A percentile compares a stretch with the other conserved stretches of the same genome.
phyloP scores from a whole-genome alignment of 1,140 invertebrate genomes.

The Battus philenor region DNA sequence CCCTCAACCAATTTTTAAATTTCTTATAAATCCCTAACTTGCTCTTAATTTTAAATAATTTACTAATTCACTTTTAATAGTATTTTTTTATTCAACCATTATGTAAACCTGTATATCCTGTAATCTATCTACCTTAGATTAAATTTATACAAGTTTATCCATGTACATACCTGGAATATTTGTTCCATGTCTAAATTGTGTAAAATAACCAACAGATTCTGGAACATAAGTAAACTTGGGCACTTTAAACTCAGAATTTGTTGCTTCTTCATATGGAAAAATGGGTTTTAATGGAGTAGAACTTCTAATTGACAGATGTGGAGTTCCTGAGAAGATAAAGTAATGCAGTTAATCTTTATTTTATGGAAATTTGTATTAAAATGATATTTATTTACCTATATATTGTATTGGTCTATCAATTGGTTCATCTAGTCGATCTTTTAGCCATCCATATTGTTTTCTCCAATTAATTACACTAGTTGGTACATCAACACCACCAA shows the following conservation, averaged over 20 bases:
- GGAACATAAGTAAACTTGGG: constrained; percentile 78
- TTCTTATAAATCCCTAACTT: no score
- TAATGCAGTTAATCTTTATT: no score
- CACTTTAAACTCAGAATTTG: constrained; percentile 75
- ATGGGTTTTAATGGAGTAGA: constrained; percentile 80
- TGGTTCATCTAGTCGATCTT: constrained; percentile 71
- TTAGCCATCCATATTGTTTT: constrained; percentile 46
- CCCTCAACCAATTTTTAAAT: no score
- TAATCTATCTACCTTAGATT: no score
- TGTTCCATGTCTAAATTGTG: constrained; percentile 78
- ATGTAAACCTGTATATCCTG: no score
- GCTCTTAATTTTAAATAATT: no score
- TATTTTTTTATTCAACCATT: no score
- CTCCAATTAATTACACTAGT: constrained; percentile 56
- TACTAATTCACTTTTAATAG: no score
- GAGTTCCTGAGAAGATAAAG: constrained; percentile 64
- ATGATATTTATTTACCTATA: constrained; percentile 47
- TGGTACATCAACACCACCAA: constrained; percentile 81
- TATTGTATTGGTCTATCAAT: constrained; percentile 83
- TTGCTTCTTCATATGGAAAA: constrained; percentile 75
- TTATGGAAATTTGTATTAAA: background rate
- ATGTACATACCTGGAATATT: constrained; percentile 82
- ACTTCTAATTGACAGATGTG: constrained; percentile 81
- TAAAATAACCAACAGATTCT: constrained; percentile 73
- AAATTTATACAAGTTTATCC: no score